Conservation (phyloP, 2,113 vertebrate genomes). For the Pteruthius melanotis region DNA sequence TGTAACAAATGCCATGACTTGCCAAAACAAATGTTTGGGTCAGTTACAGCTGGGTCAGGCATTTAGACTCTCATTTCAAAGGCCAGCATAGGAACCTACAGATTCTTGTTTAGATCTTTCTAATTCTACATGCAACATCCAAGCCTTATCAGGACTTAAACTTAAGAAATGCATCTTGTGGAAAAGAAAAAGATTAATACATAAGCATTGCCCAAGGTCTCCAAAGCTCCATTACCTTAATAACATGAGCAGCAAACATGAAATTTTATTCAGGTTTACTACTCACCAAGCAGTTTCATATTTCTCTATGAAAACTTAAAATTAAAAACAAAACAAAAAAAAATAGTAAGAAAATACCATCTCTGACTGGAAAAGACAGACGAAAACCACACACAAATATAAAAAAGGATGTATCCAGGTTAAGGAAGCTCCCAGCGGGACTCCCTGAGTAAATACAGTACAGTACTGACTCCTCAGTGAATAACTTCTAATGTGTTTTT, state of each 20-base stretch:
- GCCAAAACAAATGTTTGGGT: not conserved
- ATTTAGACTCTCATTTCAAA: not conserved
- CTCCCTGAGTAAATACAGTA: not conserved
- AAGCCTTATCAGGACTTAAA: not conserved
- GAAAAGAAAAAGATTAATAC: not conserved
- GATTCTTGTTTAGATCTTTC: not conserved
- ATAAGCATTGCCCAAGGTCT: not conserved
- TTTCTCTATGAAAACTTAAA: not conserved
- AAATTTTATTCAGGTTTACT: not conserved
- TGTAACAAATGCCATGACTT: not conserved
- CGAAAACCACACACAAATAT: not conserved
- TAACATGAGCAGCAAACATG: not conserved
- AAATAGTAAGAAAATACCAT: not conserved
- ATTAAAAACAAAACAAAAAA: not conserved
- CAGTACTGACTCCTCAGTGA: not conserved
- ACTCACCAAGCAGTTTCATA: not conserved
- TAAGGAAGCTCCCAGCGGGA: not conserved
- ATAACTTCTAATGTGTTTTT: fast-evolving
- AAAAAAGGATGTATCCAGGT: not conserved
- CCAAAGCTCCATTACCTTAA: not conserved
- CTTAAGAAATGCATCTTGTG: not conserved
- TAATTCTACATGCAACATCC: not conserved
- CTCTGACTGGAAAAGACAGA: not conserved
- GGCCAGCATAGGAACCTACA: not conserved
- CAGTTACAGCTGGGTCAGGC: not conserved